Percentiles rank a stretch among this genome's conserved stretches.
Evolutionary conservation across 2,113 vertebrate species (phyloP).

Genomic region (Lates calcarifer): DNA sequence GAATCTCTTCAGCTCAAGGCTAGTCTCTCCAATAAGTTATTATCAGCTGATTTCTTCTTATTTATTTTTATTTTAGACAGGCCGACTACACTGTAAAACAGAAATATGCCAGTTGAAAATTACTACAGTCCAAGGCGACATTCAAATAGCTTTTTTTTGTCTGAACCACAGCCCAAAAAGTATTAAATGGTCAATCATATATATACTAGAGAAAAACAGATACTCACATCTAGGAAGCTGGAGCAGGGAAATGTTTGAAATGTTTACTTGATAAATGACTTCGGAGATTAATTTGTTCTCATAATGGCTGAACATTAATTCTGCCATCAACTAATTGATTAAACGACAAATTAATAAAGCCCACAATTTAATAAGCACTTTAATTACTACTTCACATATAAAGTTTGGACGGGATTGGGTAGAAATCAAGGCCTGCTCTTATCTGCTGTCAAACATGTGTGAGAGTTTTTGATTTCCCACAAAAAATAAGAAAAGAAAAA

Average conservation of each 20-base stretch:
- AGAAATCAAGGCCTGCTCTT: slow-evolving; percentile 4
- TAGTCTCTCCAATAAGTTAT: not conserved
- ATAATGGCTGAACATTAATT: not conserved
- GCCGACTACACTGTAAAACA: not conserved
- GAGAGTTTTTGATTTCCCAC: not conserved
- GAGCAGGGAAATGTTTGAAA: not conserved
- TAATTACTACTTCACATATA: not conserved
- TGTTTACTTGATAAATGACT: not conserved
- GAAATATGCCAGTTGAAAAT: not conserved
- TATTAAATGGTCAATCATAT: too few relatives aligned
- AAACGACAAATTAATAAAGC: not conserved
- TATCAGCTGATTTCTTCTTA: too few relatives aligned
- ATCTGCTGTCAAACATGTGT: not conserved
- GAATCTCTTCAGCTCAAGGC: too few relatives aligned
- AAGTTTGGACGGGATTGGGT: not conserved
- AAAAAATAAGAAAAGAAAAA: not conserved
- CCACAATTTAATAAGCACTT: not conserved
- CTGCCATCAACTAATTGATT: not conserved
- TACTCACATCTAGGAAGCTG: not conserved
- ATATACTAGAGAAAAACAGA: not conserved
- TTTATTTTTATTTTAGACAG: not conserved
- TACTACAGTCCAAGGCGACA: not conserved
- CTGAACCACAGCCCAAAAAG: not conserved
- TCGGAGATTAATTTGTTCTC: not conserved
- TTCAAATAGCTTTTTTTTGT: not conserved